Conservation (phyloP, 2,888 invertebrate genomes). For the Strigamia crassipes region DNA sequence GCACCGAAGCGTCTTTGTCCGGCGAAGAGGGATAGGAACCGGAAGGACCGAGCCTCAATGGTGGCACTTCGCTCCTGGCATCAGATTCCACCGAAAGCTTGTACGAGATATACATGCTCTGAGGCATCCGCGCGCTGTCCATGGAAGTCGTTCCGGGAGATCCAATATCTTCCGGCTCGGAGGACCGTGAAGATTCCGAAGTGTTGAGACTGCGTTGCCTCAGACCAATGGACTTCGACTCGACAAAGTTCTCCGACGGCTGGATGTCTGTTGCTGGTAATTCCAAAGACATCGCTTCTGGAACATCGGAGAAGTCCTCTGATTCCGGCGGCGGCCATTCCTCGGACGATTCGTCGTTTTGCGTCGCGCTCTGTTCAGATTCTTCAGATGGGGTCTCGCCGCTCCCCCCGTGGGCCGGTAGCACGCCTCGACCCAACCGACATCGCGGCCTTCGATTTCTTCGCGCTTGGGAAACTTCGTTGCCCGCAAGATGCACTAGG, state of each 20-base stretch:
- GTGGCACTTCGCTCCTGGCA: not conserved
- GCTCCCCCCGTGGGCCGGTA: not conserved
- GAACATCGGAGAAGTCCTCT: not conserved
- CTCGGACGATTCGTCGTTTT: slow-evolving; percentile 10
- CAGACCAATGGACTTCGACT: not conserved
- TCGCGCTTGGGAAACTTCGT: not conserved
- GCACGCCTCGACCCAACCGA: not conserved
- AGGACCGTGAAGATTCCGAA: not conserved
- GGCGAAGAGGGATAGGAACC: not conserved
- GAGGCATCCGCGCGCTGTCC: not conserved
- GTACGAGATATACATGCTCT: not conserved
- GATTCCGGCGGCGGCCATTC: not conserved
- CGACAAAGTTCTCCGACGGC: not conserved
- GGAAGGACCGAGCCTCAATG: not conserved
- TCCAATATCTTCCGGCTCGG: not conserved
- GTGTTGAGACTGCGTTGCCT: slow-evolving; percentile 2
- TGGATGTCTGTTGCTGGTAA: not conserved
- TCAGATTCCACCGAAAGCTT: not conserved
- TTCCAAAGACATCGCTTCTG: not conserved
- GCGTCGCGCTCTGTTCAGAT: not conserved
- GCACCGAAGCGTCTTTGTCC: not conserved
- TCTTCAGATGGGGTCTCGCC: slow-evolving; percentile 31
- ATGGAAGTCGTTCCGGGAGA: not conserved
- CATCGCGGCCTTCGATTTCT: not conserved
- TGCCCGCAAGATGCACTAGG: not conserved